Conservation (phyloP, 2,888 invertebrate species). For the Molorchus minor region DNA sequence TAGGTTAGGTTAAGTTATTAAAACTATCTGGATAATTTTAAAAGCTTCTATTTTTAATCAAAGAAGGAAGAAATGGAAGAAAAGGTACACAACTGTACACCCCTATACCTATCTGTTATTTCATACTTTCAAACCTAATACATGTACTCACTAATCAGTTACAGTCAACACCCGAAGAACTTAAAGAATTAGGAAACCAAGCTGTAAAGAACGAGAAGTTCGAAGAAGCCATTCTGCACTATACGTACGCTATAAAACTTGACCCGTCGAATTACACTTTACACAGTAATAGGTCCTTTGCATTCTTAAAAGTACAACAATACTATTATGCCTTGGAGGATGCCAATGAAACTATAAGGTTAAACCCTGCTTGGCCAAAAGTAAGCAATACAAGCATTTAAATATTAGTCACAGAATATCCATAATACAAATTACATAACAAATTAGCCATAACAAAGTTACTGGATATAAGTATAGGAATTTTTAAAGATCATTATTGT, state of each 20-base stretch:
- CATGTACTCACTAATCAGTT: background rate
- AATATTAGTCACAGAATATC: too few relatives aligned
- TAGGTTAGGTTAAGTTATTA: slow-evolving; percentile 20
- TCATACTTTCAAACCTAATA: background rate
- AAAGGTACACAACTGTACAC: slow-evolving; percentile 2
- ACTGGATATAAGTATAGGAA: too few relatives aligned
- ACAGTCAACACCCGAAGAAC: slow-evolving; percentile 63
- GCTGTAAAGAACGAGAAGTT: slow-evolving; percentile 77
- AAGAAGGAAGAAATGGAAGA: slow-evolving; percentile 3
- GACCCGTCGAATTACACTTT: slow-evolving; percentile 76
- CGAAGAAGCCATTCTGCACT: slow-evolving; percentile 80
- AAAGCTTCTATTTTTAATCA: background rate
- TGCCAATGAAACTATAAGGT: slow-evolving; percentile 77
- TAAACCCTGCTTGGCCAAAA: slow-evolving; percentile 83
- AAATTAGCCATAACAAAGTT: too few relatives aligned
- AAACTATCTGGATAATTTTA: slow-evolving; percentile 14
- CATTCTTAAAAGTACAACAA: slow-evolving; percentile 80
- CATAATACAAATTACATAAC: too few relatives aligned
- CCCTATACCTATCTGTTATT: too few relatives aligned
- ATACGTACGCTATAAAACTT: slow-evolving; percentile 80
- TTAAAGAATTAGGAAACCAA: slow-evolving; percentile 79
- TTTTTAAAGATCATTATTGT: too few relatives aligned
- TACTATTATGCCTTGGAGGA: slow-evolving; percentile 81
- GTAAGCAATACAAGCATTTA: too few relatives aligned
- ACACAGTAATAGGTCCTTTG: slow-evolving; percentile 83